Evolutionary conservation across 2,888 invertebrate species (phyloP).

Genomic region (Drosophila hawaiiensis): DNA sequence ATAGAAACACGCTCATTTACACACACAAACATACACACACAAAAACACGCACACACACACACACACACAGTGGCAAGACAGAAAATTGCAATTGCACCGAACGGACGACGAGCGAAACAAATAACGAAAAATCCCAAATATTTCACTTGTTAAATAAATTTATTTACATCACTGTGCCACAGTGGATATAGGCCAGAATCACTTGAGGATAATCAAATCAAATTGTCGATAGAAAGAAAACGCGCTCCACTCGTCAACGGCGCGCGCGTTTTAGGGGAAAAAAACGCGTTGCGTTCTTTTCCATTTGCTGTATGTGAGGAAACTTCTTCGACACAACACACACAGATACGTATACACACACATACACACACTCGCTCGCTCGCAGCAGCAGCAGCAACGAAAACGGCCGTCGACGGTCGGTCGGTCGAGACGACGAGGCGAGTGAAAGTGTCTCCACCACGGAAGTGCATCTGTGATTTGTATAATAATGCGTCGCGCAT

Average conservation of each 20-base stretch:
- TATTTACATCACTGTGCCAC: slow-evolving; percentile 41
- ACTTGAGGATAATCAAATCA: slow-evolving; percentile 38
- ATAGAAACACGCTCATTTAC: slow-evolving; percentile 58
- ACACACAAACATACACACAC: slow-evolving; percentile 32
- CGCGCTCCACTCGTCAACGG: slow-evolving; percentile 51
- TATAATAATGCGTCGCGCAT: slow-evolving; percentile 81
- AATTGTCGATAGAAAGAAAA: slow-evolving; percentile 30
- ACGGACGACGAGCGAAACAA: slow-evolving; percentile 67
- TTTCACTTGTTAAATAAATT: slow-evolving; percentile 51
- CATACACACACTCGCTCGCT: slow-evolving; percentile 34
- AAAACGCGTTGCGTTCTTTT: slow-evolving; percentile 79
- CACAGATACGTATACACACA: slow-evolving; percentile 25
- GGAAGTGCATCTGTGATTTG: slow-evolving; percentile 79
- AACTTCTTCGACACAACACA: slow-evolving; percentile 58
- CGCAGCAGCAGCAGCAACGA: slow-evolving; percentile 51
- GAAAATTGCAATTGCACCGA: slow-evolving; percentile 75
- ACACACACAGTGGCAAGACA: slow-evolving; percentile 22
- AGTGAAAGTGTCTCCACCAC: slow-evolving; percentile 75
- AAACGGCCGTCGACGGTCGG: slow-evolving; percentile 48
- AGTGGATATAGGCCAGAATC: slow-evolving; percentile 27
- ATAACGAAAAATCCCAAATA: slow-evolving; percentile 59
- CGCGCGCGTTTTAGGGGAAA: slow-evolving; percentile 65
- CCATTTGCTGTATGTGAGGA: slow-evolving; percentile 62
- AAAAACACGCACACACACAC: slow-evolving; percentile 22
- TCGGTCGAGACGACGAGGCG: slow-evolving; percentile 64